A percentile compares a stretch with the other conserved stretches of the same genome.
phyloP scores from a whole-genome alignment of 2,797 vertebrate species.

The Orientallactaga sibirica region DNA sequence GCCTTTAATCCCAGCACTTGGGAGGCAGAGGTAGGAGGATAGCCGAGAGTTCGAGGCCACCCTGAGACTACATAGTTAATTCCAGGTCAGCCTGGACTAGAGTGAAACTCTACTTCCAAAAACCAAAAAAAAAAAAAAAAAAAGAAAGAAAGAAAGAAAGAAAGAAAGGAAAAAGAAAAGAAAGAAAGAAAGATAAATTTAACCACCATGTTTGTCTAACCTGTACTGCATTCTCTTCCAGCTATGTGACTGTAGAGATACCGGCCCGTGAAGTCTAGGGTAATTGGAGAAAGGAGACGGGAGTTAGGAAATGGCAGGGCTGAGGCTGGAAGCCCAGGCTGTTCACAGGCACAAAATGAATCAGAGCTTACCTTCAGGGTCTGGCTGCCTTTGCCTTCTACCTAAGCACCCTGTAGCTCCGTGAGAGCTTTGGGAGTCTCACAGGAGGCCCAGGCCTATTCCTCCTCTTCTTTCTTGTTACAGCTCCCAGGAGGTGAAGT shows the following conservation, averaged over 20 bases:
- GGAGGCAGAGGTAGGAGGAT: too few relatives aligned
- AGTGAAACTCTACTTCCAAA: too few relatives aligned
- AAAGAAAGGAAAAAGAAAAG: too few relatives aligned
- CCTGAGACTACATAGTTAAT: too few relatives aligned
- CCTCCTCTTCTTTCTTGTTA: background rate
- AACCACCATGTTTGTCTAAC: background rate
- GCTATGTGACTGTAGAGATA: background rate
- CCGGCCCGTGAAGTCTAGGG: background rate
- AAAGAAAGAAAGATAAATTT: background rate
- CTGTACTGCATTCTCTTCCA: background rate
- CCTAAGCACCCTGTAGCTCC: background rate
- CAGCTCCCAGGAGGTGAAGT: background rate
- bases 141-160: background rate
- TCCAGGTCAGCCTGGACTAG: too few relatives aligned
- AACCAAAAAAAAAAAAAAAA: background rate
- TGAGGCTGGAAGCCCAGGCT: background rate
- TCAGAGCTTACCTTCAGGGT: background rate
- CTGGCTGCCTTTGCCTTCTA: background rate
- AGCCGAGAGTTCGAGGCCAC: too few relatives aligned
- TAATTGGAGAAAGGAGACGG: background rate
- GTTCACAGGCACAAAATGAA: background rate
- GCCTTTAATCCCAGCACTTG: too few relatives aligned
- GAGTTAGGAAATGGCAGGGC: background rate
- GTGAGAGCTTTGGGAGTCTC: fast-evolving
- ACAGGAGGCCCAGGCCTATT: background rate